A percentile compares a stretch with the other conserved stretches of the same genome.
Conservation (phyloP, 2,797 vertebrate species). For the Hoplostethus atlanticus region DNA sequence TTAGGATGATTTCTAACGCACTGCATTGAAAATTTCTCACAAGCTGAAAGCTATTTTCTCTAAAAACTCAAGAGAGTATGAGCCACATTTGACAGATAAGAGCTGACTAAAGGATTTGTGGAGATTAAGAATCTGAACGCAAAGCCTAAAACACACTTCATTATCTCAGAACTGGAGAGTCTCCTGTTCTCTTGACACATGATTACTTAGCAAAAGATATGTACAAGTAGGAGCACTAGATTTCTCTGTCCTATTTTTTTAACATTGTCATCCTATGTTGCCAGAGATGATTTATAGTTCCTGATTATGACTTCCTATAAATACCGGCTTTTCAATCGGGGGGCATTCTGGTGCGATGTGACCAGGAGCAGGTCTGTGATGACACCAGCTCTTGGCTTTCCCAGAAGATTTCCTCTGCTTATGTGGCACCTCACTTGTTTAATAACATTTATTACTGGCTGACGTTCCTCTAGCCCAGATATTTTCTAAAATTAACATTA, state of each 20-base stretch:
- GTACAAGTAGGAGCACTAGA: not conserved
- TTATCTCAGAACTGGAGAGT: not conserved
- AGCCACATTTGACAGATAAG: not conserved
- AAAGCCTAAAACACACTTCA: constrained; percentile 11
- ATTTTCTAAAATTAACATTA: constrained; percentile 53
- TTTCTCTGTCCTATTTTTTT: constrained; percentile 18
- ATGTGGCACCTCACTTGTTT: constrained; percentile 45
- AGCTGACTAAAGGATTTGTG: constrained; percentile 9
- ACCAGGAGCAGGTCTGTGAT: constrained; percentile 45
- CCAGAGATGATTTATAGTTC: constrained; percentile 41
- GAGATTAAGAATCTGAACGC: not conserved
- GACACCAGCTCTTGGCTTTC: constrained; percentile 33
- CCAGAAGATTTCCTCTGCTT: constrained; percentile 42
- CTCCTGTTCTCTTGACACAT: not conserved
- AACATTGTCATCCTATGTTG: constrained; percentile 2
- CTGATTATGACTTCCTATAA: constrained; percentile 45
- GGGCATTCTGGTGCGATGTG: constrained; percentile 28
- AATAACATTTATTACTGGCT: constrained; percentile 42
- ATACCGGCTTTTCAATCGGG: constrained; percentile 34
- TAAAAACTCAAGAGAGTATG: constrained; percentile 10
- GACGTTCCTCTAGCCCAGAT: constrained; percentile 44
- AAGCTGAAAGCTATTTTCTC: not conserved
- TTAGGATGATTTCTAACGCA: constrained; percentile 17
- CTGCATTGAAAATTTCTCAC: not conserved
- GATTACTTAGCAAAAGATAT: not conserved